These are phyloP conservation scores for Lasioglossum pauxillum DNA, from an alignment of 2,888 invertebrate genomes.

Conservation along the genomic window DNA sequence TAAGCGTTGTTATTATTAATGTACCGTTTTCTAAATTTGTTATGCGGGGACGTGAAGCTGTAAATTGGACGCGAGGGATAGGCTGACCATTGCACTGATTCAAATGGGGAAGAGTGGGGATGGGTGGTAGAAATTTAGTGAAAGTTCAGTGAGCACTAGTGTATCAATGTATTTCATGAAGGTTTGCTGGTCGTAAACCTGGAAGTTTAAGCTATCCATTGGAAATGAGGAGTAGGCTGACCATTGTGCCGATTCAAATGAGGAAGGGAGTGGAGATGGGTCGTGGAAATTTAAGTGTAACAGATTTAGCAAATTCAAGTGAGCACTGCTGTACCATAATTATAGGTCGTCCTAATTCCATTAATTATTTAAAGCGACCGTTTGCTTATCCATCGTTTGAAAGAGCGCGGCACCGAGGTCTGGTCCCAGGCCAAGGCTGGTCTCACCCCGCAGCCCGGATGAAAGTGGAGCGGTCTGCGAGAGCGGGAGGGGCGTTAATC, in stretches of 20 bases:
- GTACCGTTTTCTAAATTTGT: no score
- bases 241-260: neutral
- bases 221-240: neutral
- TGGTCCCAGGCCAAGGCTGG: constrained; percentile 72
- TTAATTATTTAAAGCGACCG: constrained; percentile 23
- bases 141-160: neutral
- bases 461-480: constrained; percentile 69
- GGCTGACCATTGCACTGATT: no score
- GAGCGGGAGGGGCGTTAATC: constrained; percentile 78
- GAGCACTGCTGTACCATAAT: neutral
- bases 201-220: neutral
- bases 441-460: constrained; percentile 70
- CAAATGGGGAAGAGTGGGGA: no score
- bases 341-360: constrained; percentile 51
- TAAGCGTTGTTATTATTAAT: no score
- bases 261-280: neutral
- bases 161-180: neutral
- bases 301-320: neutral
- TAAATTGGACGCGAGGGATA: no score
- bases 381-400: constrained; percentile 17
- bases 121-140: neutral
- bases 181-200: neutral
- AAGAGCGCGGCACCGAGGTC: constrained; percentile 27
- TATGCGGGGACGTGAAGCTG: no score
- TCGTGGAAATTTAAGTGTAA: neutral